A percentile compares a stretch with the other conserved stretches of the same genome.
phyloP scores from a whole-genome alignment of 2,888 invertebrate genomes.

The Drosophila falleni region DNA sequence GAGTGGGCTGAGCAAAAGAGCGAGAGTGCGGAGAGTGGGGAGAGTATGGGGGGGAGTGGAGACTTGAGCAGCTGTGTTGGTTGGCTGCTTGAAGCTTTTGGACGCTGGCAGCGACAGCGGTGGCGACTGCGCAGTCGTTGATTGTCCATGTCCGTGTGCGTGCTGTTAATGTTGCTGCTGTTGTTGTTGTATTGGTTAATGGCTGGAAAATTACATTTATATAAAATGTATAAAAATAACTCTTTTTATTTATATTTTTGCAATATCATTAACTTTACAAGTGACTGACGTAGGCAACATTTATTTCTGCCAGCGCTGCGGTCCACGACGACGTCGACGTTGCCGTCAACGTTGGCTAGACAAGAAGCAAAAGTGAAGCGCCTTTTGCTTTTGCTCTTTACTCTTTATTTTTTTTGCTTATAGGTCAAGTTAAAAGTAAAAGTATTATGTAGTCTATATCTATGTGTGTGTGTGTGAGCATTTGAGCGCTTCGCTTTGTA shows the following conservation, averaged over 20 bases:
- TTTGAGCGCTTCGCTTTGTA: slow-evolving; percentile 19
- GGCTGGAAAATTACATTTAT: slow-evolving; percentile 69
- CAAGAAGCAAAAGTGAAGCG: slow-evolving; percentile 32
- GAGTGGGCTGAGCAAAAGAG: slow-evolving; percentile 35
- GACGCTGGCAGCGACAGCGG: slow-evolving; percentile 21
- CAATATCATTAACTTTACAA: slow-evolving; percentile 60
- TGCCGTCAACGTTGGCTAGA: slow-evolving; percentile 40
- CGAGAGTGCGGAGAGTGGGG: slow-evolving; percentile 1
- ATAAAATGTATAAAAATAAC: slow-evolving; percentile 26
- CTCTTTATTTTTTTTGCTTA: slow-evolving; percentile 52
- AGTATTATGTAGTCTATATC: slow-evolving; percentile 52
- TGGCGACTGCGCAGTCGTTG: slow-evolving; percentile 21
- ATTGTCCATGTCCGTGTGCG: slow-evolving; percentile 52
- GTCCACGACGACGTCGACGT: background rate
- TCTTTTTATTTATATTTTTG: slow-evolving; percentile 34
- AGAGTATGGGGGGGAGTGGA: background rate
- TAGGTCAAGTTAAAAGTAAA: slow-evolving; percentile 81
- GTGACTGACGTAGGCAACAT: slow-evolving; percentile 35
- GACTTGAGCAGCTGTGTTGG: slow-evolving; percentile 14
- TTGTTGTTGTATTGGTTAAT: slow-evolving; percentile 63
- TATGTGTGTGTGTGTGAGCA: slow-evolving; percentile 20
- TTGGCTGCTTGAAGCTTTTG: slow-evolving; percentile 34
- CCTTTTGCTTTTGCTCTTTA: slow-evolving; percentile 57
- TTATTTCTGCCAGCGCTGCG: slow-evolving; percentile 29
- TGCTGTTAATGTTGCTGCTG: slow-evolving; percentile 38